Evolutionary conservation across 2,113 vertebrate genomes (phyloP), one percentile per base, ranked within the genome.

Genomic region (Nerophis ophidion): DNA sequence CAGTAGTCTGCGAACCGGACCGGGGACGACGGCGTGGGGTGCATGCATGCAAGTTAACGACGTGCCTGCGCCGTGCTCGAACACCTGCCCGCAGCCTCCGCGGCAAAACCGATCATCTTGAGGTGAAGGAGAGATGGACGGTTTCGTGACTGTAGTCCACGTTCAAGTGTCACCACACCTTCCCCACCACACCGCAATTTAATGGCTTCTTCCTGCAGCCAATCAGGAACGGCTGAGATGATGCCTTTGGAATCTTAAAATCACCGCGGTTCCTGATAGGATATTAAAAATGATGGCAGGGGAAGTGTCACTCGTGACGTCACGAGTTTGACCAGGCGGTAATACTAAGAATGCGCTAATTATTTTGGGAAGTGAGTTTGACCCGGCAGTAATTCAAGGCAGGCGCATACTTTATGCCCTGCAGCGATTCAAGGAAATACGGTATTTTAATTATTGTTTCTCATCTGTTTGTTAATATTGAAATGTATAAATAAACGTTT

Each of bases 1-100:
- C 44, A 48, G 40, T 74, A 65, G 84, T 82, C 76, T 75, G 72
- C 54, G 76, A 66, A 58, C 70, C 73, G 79, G 80, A 86, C 82
- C 80, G 66, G 75, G 71, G 68, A 74, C 16, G 66, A 81, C 75
- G 76, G 65, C 74, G 45, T 72, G 46, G 64, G 44, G 64, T 68
- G 38, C 83, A 65, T 68, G 61, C 75, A 73, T 61, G 67, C 74
- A 65, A 78, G 75, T 82, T 63, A 81, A 71, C 71, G 61, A 63
- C 76, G 80, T 63, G 58, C 70, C 54, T 49, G 65, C 36, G 63
- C 72, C 66, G 36, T 61, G 76, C 66, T 76, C 82, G 74, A 60
- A 61, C 82, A 85, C 80, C 81, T 75, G 84, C 72, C 26, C 16
- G 2, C 16, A 19, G 16, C 49, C 17, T 33, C 49, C 16, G 8